Percentiles rank a stretch among this genome's conserved stretches.
These are phyloP conservation scores for Acanthopagrus latus DNA, from an alignment of 2,797 vertebrate species.

Conservation along the genomic window DNA sequence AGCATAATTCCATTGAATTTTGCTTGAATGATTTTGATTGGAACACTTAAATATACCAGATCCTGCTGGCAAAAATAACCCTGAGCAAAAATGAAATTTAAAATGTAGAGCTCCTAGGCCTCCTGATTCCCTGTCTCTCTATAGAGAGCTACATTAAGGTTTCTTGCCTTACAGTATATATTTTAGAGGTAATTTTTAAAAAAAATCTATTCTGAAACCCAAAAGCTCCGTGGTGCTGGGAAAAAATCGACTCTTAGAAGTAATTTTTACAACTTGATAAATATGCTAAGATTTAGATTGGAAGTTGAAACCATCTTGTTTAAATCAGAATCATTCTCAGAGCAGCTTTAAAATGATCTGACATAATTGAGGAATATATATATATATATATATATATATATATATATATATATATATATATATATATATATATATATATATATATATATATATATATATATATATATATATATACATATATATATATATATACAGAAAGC, in stretches of 20 bases:
- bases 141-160: not conserved
- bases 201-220: not conserved
- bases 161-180: not conserved
- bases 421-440: not conserved
- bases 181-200: not conserved
- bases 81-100: not conserved
- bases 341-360: not conserved
- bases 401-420: no score
- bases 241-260: not conserved
- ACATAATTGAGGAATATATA: not conserved
- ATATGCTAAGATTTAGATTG: no score
- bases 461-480: no score
- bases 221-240: not conserved
- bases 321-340: not conserved
- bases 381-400: not conserved
- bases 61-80: not conserved
- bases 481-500: not conserved
- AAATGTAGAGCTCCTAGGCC: not conserved
- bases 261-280: not conserved
- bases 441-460: not conserved
- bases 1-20: not conserved
- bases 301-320: not conserved
- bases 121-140: not conserved
- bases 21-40: not conserved
- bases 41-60: not conserved